These are phyloP conservation scores for Eudemis profundana DNA, from an alignment of 2,888 invertebrate species.

Conservation along the genomic window DNA sequence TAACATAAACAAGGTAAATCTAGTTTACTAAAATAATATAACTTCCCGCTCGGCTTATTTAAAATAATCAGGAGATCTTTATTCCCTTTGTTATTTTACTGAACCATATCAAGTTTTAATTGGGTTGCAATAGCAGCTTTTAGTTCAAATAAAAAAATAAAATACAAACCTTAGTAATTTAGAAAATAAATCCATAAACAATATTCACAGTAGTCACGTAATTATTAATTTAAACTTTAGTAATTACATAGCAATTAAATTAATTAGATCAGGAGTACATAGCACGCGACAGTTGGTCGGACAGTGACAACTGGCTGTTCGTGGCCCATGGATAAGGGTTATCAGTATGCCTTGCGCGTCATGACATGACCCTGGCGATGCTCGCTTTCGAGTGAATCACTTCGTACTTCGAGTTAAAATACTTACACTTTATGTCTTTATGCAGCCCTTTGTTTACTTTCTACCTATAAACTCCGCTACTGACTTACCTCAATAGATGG, in stretches of 20 bases:
- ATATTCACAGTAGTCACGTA: not conserved
- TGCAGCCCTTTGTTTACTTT: slow-evolving; percentile 19
- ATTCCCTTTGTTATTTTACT: too few relatives aligned
- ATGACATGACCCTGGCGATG: slow-evolving; percentile 34
- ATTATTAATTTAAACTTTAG: slow-evolving; percentile 8
- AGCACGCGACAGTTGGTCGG: slow-evolving; percentile 22
- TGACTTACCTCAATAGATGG: too few relatives aligned
- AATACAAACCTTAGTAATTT: slow-evolving; percentile 4
- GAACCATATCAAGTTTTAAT: too few relatives aligned
- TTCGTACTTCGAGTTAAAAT: not conserved
- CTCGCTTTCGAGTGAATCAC: slow-evolving; percentile 22
- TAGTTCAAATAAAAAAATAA: not conserved
- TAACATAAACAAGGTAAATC: too few relatives aligned
- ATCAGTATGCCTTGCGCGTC: slow-evolving; percentile 39
- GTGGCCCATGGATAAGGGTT: slow-evolving; percentile 38
- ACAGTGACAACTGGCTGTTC: slow-evolving; percentile 8
- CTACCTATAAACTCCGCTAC: not conserved
- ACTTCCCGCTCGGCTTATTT: too few relatives aligned
- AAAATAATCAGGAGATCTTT: too few relatives aligned
- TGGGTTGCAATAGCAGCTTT: too few relatives aligned
- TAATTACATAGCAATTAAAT: slow-evolving; percentile 26
- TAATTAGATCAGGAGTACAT: slow-evolving; percentile 32
- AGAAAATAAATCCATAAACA: not conserved
- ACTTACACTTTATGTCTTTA: not conserved
- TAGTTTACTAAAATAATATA: too few relatives aligned